A percentile compares a stretch with the other conserved stretches of the same genome.
Conservation (phyloP, 2,797 vertebrate genomes). For the Aldrovandia affinis region DNA sequence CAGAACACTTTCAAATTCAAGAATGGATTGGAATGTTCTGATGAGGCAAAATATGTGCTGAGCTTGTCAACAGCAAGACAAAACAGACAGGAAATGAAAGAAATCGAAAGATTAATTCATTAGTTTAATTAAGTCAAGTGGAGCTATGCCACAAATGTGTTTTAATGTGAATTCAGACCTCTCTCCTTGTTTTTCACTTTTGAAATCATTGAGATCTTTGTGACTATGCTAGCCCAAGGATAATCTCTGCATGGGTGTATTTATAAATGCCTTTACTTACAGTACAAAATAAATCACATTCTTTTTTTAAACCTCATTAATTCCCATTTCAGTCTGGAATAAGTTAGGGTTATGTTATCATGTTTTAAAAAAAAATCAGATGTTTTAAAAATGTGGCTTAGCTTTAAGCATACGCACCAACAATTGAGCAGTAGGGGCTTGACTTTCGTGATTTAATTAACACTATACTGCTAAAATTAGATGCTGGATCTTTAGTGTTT, state of each 20-base stretch:
- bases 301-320: neutral
- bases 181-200: neutral
- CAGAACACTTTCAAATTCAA: conserved; percentile 14
- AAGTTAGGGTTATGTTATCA: neutral
- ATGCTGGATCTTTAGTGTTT: neutral
- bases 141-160: neutral
- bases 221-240: neutral
- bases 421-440: neutral
- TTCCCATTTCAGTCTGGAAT: conserved; percentile 19
- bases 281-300: neutral
- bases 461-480: neutral
- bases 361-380: neutral
- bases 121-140: neutral
- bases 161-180: conserved; percentile 3
- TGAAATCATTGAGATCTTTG: neutral
- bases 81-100: conserved; percentile 16
- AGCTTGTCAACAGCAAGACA: neutral
- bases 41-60: conserved; percentile 7
- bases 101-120: neutral
- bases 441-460: neutral
- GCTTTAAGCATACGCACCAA: neutral
- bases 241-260: neutral
- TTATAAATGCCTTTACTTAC: neutral
- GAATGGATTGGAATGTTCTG: conserved; percentile 20
- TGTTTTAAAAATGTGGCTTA: neutral